phyloP scores from a whole-genome alignment of 2,113 vertebrate species.

The mouse (Mus musculus) region GRCm39 chr11:18264501-18265000 shows the following conservation, averaged over 20 bases:
- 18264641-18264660: neutral
- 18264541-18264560: neutral
- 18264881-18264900: neutral
- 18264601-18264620: conserved; percentile 39
- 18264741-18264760: neutral
- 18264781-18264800: neutral
- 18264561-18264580: neutral
- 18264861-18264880: too few relatives aligned
- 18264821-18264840: neutral
- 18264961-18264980: neutral
- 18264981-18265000: neutral
- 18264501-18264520: neutral
- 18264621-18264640: neutral
- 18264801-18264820: neutral
- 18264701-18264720: neutral
- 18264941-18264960: neutral
- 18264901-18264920: neutral
- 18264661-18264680: neutral
- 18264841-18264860: neutral
- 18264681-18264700: neutral
- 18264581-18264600: neutral
- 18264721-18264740: neutral
- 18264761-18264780: neutral
- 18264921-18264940: neutral
- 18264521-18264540: conserved; percentile 24